Evolutionary conservation across 2,888 invertebrate species (phyloP), one percentile per base, ranked within the genome.

Genomic region (Polydrusus cervinus): DNA sequence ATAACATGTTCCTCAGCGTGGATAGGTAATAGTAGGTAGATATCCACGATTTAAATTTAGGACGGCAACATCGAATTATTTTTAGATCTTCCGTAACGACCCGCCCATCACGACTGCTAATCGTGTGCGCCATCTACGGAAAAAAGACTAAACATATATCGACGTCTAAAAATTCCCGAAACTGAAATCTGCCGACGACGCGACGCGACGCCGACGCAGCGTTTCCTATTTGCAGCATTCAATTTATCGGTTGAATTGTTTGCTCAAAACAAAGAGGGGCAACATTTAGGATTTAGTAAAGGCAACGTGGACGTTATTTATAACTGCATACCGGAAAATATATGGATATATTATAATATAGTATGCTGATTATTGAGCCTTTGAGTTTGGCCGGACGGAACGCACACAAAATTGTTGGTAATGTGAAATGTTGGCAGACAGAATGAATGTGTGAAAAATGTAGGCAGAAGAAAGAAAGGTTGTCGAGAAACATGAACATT

Each of bases 41-140:
- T 51, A 18, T 51, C 1, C 20, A 18, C 3, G 20, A 10, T 10
- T 49, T 49, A 25, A 9, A 7, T 51, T 11, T 25, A 20, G 10
- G 13, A n/a, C 55, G 55, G 55, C 55, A 55, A 55, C 55, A 55
- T 6, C 13, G n/a, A 30, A 6, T 30, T 30, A 55, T 30, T n/a
- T 25, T 55, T 30, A 55, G 18, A 25, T 18, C 25, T 30, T n/a
- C n/a, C 30, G 3, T 14, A 25, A 55, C 11, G 30, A 55, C 14
- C 55, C 55, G 55, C 55, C 55, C 55, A 55, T 55, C 25, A 30
- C 13, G 20, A 30, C 30, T n/a, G n/a, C 10, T 55, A n/a, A 55
- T 25, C 30, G 25, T 18, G 2, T 53, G 30, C 14, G 55, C 55
- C 30, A 25, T 55, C 55, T 55, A 13, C 9, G 8, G 13, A n/a